A percentile compares a stretch with the other conserved stretches of the same genome.
Conservation (phyloP, 1,140 invertebrate genomes). For the Telenomus remus region DNA sequence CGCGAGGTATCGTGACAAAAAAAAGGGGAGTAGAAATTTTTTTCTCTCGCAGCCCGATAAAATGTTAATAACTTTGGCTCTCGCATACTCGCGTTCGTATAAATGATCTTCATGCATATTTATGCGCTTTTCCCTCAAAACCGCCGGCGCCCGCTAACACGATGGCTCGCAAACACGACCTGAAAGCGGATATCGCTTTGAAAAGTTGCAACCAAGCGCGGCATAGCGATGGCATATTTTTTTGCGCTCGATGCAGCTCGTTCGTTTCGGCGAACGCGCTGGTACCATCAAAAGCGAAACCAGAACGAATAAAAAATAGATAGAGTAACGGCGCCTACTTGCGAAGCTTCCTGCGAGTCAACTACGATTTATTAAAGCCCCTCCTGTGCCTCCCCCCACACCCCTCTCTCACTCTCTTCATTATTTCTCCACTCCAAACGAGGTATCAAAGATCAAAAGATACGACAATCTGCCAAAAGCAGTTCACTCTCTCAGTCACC, state of each 20-base stretch:
- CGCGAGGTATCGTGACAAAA: not conserved
- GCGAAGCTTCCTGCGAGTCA: conserved; percentile 47
- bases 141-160: conserved; percentile 67
- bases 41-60: conserved; percentile 61
- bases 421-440: conserved; percentile 41
- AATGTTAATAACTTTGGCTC: conserved; percentile 70
- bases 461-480: conserved; percentile 52
- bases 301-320: conserved; percentile 58
- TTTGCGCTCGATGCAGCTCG: conserved; percentile 38
- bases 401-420: conserved; percentile 25
- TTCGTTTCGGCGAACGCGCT: conserved; percentile 38
- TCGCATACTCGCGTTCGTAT: conserved; percentile 63
- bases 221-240: conserved; percentile 52
- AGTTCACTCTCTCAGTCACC: conserved; percentile 45
- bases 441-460: conserved; percentile 49
- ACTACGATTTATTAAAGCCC: conserved; percentile 53
- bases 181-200: conserved; percentile 71
- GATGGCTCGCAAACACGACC: conserved; percentile 67
- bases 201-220: conserved; percentile 67
- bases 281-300: conserved; percentile 61
- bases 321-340: conserved; percentile 49
- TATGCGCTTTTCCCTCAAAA: conserved; percentile 72
- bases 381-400: conserved; percentile 2
- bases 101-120: conserved; percentile 75
- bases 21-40: conserved; percentile 12